A percentile compares a stretch with the other conserved stretches of the same genome.
Conservation (phyloP, 2,113 vertebrate genomes). For the Laterallus jamaicensis region DNA sequence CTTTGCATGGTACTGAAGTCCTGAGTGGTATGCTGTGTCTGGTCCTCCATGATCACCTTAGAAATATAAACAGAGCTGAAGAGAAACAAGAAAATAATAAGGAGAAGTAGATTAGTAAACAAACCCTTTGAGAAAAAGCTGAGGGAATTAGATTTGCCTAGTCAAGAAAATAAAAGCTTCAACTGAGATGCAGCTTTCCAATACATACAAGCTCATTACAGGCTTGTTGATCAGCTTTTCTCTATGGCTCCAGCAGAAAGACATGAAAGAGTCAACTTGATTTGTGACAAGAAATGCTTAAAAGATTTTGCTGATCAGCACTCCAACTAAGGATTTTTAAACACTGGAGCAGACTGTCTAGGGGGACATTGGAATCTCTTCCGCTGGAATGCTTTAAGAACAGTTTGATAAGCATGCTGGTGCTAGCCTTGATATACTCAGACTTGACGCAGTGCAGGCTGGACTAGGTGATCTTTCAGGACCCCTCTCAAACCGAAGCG, state of each 20-base stretch:
- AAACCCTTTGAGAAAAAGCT: not conserved
- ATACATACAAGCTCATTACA: not conserved
- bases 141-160: constrained; percentile 8
- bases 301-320: not conserved
- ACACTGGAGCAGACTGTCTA: not conserved
- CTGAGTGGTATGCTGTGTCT: not conserved
- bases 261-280: not conserved
- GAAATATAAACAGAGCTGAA: not conserved
- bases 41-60: not conserved
- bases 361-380: not conserved
- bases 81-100: not conserved
- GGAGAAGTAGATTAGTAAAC: not conserved
- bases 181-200: not conserved
- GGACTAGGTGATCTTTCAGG: not conserved
- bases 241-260: not conserved
- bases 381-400: not conserved
- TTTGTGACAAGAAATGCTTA: not conserved
- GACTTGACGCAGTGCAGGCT: not conserved
- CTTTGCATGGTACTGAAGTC: not conserved
- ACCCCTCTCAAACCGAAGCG: not conserved
- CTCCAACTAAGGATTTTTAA: not conserved
- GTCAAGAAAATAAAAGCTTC: constrained; percentile 22
- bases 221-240: not conserved
- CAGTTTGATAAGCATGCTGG: not conserved
- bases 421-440: not conserved